phyloP scores from a whole-genome alignment of 2,113 vertebrate species.

The Brachionichthys hirsutus region DNA sequence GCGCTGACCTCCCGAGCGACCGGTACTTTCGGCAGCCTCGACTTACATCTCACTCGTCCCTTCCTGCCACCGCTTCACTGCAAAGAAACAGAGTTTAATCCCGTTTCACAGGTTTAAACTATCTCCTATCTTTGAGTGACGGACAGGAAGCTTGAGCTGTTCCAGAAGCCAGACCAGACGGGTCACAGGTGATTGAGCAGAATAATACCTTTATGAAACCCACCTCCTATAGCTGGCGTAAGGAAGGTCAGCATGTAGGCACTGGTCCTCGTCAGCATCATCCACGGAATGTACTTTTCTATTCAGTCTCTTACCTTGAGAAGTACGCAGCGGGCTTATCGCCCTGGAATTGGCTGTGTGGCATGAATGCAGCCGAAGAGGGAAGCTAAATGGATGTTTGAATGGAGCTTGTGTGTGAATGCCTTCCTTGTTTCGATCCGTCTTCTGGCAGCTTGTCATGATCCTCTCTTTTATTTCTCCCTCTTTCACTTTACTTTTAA shows the following conservation, averaged over 20 bases:
- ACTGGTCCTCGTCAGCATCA: slow-evolving; percentile 44
- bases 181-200: slow-evolving; percentile 66
- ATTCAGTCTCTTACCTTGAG: slow-evolving; percentile 70
- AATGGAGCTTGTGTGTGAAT: slow-evolving; percentile 56
- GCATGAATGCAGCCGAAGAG: slow-evolving; percentile 60
- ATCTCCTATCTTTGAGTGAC: slow-evolving; percentile 60
- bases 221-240: slow-evolving; percentile 52
- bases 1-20: slow-evolving; percentile 41
- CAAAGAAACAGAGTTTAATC: slow-evolving; percentile 57
- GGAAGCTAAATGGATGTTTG: slow-evolving; percentile 57
- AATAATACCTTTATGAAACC: slow-evolving; percentile 74
- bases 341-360: slow-evolving; percentile 58
- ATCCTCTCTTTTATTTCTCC: slow-evolving; percentile 22
- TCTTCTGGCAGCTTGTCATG: slow-evolving; percentile 34
- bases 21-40: not conserved
- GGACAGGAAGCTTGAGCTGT: slow-evolving; percentile 57
- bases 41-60: slow-evolving; percentile 30
- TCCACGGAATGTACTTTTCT: slow-evolving; percentile 54
- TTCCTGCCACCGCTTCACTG: slow-evolving; percentile 3
- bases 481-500: slow-evolving; percentile 29
- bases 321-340: slow-evolving; percentile 62
- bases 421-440: slow-evolving; percentile 38
- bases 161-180: slow-evolving; percentile 46
- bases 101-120: slow-evolving; percentile 47
- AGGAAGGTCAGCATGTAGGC: slow-evolving; percentile 68